Base-by-base conservation (phyloP, 2,888 invertebrate species). In the Dynastes maya region DNA sequence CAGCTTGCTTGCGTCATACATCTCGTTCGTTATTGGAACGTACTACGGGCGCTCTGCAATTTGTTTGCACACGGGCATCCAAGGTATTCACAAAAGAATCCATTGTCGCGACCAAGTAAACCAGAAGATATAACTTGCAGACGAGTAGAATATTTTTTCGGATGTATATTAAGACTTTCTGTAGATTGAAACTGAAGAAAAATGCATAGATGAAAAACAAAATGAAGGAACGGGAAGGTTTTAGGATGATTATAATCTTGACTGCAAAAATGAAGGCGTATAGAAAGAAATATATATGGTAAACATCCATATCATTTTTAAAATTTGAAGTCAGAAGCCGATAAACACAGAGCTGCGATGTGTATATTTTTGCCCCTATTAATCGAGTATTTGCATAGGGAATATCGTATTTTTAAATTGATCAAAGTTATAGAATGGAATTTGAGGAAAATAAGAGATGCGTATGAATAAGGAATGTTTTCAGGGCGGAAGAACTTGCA, bases 71-170 rank as follows among this genome's bases (percentile, higher is more conserved):
- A 65, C 45, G 8, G 65, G 40, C 65, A 37, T 37, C 37, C 64
- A 40, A 65, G 45, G 11, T 37, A 65, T 40, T 16, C 40, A 13
- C 37, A 65, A 32, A 40, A 40, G 40, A 65, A 37, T 65, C 37
- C 65, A 65, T 65, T 65, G 65, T 65, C 65, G 65, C 5, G 40
- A 40, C n/a, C 65, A 65, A 40, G 65, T 65, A 65, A 37, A 40
- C 65, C 45, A 40, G 65, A 65, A 45, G 16, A 37, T 45, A 40
- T 40, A 65, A 40, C 40, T 65, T 65, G 65, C 65, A 65, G 37
- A 45, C 16, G 65, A 16, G 9, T 65, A 65, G 16, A 65, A 65
- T 40, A 65, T 40, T 45, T 65, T 55, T 65, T 65, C 37, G 45
- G 65, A 65, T 16, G 40, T n/a, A 0, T 65, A 65, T 16, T 13